Evolutionary conservation across 2,797 vertebrate species (phyloP).

Genomic region (Phoebastria nigripes): DNA sequence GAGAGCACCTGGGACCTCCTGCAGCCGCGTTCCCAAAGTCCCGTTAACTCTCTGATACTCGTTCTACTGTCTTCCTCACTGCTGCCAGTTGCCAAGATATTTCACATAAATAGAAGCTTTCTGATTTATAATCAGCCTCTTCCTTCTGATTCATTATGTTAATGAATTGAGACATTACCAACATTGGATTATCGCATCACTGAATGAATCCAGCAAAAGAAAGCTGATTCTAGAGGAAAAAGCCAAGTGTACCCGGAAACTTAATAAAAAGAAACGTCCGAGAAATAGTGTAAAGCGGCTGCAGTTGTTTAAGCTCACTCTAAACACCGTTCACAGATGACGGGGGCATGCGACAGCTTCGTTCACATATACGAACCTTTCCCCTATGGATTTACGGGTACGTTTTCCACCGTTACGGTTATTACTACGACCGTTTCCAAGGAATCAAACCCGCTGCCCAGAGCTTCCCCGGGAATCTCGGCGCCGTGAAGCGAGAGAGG

Average conservation of each 20-base stretch:
- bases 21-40: background rate
- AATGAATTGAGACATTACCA: slow-evolving; percentile 60
- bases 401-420: background rate
- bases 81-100: slow-evolving; percentile 55
- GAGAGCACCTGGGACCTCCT: background rate
- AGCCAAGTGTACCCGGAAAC: slow-evolving; percentile 4
- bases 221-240: slow-evolving; percentile 55
- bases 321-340: background rate
- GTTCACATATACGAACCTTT: background rate
- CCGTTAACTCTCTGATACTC: background rate
- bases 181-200: slow-evolving; percentile 40
- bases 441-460: background rate
- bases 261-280: slow-evolving; percentile 5
- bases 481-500: background rate
- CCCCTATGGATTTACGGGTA: background rate
- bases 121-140: slow-evolving; percentile 56
- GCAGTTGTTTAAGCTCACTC: background rate
- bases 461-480: background rate
- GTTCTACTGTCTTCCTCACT: background rate
- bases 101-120: slow-evolving; percentile 65
- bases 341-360: background rate
- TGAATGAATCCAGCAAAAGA: slow-evolving; percentile 54
- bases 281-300: background rate
- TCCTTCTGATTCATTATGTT: slow-evolving; percentile 68
- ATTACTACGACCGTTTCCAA: background rate